Conservation (phyloP, 1,140 invertebrate species). For the Trichogramma pretiosum region DNA sequence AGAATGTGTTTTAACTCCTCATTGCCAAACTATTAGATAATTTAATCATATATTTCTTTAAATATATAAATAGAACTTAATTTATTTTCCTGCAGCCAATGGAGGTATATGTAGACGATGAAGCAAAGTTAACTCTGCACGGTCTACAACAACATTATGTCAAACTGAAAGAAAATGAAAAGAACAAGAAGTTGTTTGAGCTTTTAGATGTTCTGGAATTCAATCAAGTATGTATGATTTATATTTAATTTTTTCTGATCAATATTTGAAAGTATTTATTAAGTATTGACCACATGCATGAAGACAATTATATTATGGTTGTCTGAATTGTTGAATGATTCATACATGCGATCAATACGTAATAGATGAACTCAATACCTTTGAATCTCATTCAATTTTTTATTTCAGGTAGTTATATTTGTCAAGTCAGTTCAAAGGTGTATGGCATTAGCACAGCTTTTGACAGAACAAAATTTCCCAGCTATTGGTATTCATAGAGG, state of each 20-base stretch:
- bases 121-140: slow-evolving; percentile 97
- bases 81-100: slow-evolving; percentile 74
- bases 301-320: no score
- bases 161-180: slow-evolving; percentile 99
- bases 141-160: slow-evolving; percentile 99
- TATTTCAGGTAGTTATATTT: slow-evolving; percentile 86
- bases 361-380: no score
- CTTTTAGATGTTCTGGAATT: slow-evolving; percentile 97
- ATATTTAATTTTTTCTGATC: no score
- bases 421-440: slow-evolving; percentile 96
- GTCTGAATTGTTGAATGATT: background rate
- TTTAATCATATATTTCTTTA: slow-evolving; percentile 19
- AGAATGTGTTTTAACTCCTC: slow-evolving; percentile 33
- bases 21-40: slow-evolving; percentile 4
- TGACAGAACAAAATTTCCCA: slow-evolving; percentile 97
- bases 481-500: slow-evolving; percentile 96
- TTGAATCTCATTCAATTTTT: background rate
- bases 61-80: no score
- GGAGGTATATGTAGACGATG: slow-evolving; percentile 99
- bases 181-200: slow-evolving; percentile 99
- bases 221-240: slow-evolving; percentile 72
- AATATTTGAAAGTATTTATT: no score
- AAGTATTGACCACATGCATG: no score
- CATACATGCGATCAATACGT: slow-evolving; percentile 1
- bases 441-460: slow-evolving; percentile 83